phyloP scores from a whole-genome alignment of 2,797 vertebrate genomes.

The Rhinatrema bivittatum region DNA sequence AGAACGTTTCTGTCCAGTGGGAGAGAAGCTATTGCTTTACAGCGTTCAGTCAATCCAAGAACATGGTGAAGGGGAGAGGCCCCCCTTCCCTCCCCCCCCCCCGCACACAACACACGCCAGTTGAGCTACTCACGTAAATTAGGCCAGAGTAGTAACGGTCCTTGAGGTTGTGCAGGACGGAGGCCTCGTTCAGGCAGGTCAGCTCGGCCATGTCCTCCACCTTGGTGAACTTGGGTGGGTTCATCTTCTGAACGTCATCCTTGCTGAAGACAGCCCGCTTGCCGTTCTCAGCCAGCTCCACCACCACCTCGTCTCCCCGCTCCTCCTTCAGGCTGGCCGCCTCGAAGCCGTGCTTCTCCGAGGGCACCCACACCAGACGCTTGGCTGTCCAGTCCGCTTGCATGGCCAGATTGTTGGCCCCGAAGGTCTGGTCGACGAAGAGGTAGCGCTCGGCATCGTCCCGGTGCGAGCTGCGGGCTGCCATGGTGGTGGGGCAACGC shows the following conservation, averaged over 20 bases:
- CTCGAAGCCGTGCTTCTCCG: conserved; percentile 86
- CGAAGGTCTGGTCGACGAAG: conserved; percentile 35
- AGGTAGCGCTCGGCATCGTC: conserved; percentile 72
- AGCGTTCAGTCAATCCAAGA: too few species aligned
- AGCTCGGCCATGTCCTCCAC: conserved; percentile 92
- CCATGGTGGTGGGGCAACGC: conserved; percentile 20
- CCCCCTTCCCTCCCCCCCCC: too few species aligned
- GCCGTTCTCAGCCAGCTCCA: conserved; percentile 81
- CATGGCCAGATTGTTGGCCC: conserved; percentile 47
- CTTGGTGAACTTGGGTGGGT: conserved; percentile 89
- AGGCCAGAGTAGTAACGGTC: conserved; percentile 87
- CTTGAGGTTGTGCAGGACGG: conserved; percentile 84
- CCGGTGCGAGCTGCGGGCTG: conserved; percentile 20
- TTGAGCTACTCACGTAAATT: conserved; percentile 84
- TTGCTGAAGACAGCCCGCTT: conserved; percentile 67
- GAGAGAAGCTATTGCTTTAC: too few species aligned
- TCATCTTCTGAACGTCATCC: conserved; percentile 88
- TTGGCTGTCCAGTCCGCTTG: conserved; percentile 89
- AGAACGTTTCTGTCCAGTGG: too few species aligned
- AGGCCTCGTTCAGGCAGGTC: conserved; percentile 89
- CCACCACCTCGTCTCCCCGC: conserved; percentile 75
- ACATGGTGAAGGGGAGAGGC: too few species aligned
- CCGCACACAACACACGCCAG: too few species aligned
- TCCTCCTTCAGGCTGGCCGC: conserved; percentile 78
- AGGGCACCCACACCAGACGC: conserved; percentile 86